phyloP scores from a whole-genome alignment of 2,797 vertebrate genomes.

The Buceros bicornis region DNA sequence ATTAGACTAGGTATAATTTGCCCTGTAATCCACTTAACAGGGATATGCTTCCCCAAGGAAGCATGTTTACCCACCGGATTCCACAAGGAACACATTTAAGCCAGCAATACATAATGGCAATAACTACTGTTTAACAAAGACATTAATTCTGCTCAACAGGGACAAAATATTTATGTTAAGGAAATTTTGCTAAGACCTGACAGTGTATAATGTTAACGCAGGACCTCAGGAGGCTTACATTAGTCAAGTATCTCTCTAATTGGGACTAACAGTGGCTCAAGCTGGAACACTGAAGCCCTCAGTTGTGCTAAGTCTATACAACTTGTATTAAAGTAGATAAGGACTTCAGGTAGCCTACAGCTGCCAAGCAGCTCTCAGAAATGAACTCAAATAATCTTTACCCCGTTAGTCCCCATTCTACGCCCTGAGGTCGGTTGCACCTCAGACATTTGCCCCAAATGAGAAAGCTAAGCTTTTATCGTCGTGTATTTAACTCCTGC shows the following conservation, averaged over 20 bases:
- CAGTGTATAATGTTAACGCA: slow-evolving; percentile 26
- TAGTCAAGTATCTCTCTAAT: slow-evolving; percentile 35
- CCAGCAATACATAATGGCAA: slow-evolving; percentile 16
- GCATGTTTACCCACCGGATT: slow-evolving; percentile 40
- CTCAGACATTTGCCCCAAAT: not conserved
- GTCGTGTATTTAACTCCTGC: not conserved
- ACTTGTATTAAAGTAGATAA: not conserved
- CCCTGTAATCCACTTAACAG: slow-evolving; percentile 63
- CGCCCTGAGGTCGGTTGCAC: not conserved
- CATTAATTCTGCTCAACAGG: slow-evolving; percentile 43
- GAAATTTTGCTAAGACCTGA: slow-evolving; percentile 36
- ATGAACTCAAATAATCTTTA: not conserved
- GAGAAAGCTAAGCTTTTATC: not conserved
- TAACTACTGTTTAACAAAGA: slow-evolving; percentile 45
- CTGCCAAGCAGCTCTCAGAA: not conserved
- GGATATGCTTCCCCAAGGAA: slow-evolving; percentile 58
- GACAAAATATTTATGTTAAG: slow-evolving; percentile 45
- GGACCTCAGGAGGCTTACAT: not conserved
- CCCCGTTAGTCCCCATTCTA: not conserved
- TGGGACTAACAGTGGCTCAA: slow-evolving; percentile 35
- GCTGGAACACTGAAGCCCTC: not conserved
- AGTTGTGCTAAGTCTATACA: not conserved
- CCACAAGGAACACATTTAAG: slow-evolving; percentile 45
- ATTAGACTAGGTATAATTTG: slow-evolving; percentile 31
- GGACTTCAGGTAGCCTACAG: not conserved